These are phyloP conservation scores for Synodontis membranacea DNA, from an alignment of 2,113 vertebrate species.

Conservation along the genomic window DNA sequence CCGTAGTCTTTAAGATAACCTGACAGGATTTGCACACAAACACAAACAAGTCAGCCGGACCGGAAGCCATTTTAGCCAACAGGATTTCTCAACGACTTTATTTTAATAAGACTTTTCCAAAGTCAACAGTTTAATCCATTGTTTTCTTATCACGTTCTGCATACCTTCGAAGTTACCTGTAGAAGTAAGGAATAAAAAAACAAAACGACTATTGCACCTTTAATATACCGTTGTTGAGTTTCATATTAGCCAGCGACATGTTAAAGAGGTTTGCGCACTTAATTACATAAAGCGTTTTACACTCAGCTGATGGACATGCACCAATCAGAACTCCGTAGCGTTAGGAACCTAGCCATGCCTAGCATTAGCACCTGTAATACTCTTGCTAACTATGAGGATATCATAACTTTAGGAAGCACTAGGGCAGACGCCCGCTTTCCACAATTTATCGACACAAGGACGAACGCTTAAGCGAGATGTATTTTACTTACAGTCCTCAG, in stretches of 20 bases:
- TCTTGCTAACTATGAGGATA: background rate
- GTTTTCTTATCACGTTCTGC: background rate
- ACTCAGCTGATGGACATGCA: background rate
- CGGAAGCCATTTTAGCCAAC: background rate
- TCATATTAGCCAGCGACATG: background rate
- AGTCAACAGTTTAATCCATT: background rate
- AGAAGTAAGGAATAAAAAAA: background rate
- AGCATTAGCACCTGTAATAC: conserved; percentile 1
- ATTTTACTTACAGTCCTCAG: conserved; percentile 35
- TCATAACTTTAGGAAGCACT: background rate
- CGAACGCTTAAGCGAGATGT: background rate
- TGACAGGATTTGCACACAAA: background rate
- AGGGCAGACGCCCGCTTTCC: background rate
- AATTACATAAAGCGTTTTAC: background rate
- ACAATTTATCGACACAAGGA: background rate
- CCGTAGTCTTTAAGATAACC: background rate
- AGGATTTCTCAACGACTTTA: background rate
- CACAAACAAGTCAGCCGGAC: background rate
- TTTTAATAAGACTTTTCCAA: background rate
- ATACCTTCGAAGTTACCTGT: background rate
- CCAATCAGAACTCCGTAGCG: background rate
- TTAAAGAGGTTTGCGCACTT: background rate
- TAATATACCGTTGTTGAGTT: background rate
- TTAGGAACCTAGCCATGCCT: background rate
- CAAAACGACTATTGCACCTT: background rate